Evolutionary conservation across 2,113 vertebrate genomes (phyloP), one percentile per base, ranked within the genome.

Genomic region (Megaleporinus macrocephalus): DNA sequence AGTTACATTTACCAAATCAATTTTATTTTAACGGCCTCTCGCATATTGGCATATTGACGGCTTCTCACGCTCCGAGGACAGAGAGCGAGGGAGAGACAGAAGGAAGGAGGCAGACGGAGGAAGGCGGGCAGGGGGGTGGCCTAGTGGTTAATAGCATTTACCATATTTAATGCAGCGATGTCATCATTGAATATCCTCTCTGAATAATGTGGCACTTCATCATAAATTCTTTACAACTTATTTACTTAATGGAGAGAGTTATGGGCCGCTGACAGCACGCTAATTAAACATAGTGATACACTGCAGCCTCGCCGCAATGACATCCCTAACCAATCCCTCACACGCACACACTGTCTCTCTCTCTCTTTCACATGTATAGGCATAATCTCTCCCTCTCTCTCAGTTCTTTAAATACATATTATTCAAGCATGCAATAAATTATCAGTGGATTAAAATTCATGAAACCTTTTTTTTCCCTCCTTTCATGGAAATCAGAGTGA

Each of bases 1-100:
- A 92, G 95, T 97, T 96, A 97, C 97, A 97, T 97, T 98, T 97
- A 96, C 94, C 95, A 96, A 98, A 98, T 99, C 97, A 97, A 98
- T 98, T 97, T 96, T 95, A 95, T 93, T 98, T 99, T 98, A 97
- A 98, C 96, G 97, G 96, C 96, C 96, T 91, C 36, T 94, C 94
- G 94, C 95, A 96, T 97, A 94, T 96, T 98, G 98, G 96, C 97
- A 98, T 98, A 98, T 99, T 98, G 98, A 99, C 95, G 95, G 93
- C 96, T 95, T 95, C 94, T 93, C 80, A 72, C 65, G 12, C 65
- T n/a, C 22, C 4, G 55, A 20, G 59, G 75, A 27, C 9, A 27
- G 61, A 26, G 59, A 59, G 72, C 22, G 44, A 59, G 51, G 36
- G 73, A 41, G 78, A 63, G 83, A 86, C 79, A 5, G 79, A 73